These are phyloP conservation scores for Trichopria drosophilae DNA, from an alignment of 2,888 invertebrate genomes.

Conservation along the genomic window DNA sequence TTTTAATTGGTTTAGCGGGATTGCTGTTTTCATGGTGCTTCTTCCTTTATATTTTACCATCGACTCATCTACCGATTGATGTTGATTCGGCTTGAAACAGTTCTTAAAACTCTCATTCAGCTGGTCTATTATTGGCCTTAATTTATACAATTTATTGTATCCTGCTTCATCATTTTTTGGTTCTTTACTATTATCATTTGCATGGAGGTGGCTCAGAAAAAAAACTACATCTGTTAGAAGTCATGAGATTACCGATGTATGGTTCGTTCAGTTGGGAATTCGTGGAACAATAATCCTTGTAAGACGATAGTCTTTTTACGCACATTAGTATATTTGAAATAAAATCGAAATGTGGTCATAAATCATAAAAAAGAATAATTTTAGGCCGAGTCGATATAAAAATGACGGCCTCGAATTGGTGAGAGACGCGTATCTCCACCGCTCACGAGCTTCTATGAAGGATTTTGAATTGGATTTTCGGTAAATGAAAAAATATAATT, in stretches of 20 bases:
- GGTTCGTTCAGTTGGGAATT: too few species aligned
- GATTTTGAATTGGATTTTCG: too few species aligned
- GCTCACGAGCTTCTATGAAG: too few species aligned
- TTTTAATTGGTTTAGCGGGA: constrained; percentile 23
- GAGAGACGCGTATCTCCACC: too few species aligned
- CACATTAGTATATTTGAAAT: too few species aligned
- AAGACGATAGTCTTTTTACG: too few species aligned
- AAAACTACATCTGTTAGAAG: constrained; percentile 7
- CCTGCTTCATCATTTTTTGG: constrained; percentile 1
- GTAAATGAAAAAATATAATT: too few species aligned
- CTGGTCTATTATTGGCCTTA: constrained; percentile 2
- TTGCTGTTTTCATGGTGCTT: constrained; percentile 16
- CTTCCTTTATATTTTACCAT: constrained; percentile 25
- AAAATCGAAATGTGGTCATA: too few species aligned
- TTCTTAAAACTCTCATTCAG: constrained; percentile 6
- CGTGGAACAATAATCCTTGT: too few species aligned
- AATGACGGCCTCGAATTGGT: too few species aligned
- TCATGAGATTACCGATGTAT: constrained; percentile 12
- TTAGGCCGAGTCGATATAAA: too few species aligned
- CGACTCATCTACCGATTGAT: constrained; percentile 21
- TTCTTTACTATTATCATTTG: constrained; percentile 20
- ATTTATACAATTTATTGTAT: constrained; percentile 21
- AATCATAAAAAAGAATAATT: too few species aligned
- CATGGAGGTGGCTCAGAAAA: constrained; percentile 1
- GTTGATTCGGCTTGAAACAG: constrained; percentile 8